Evolutionary conservation across 2,797 vertebrate genomes (phyloP).

Genomic region (Lacerta viridis): DNA sequence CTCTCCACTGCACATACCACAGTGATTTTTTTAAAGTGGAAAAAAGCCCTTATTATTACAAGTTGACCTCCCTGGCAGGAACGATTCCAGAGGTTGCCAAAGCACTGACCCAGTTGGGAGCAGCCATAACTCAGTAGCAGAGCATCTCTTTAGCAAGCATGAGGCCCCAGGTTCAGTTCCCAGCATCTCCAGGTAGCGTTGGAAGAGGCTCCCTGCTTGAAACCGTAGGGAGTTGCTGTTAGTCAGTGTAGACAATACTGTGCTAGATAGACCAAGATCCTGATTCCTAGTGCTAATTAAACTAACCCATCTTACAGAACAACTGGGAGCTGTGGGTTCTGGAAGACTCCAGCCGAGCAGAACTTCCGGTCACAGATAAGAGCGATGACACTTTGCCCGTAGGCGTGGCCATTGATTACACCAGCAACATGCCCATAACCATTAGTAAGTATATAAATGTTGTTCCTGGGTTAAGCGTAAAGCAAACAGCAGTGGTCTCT

Average conservation of each 20-base stretch:
- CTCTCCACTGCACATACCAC: background rate
- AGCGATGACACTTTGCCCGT: conserved; percentile 94
- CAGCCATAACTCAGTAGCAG: too few species aligned
- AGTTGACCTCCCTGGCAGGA: too few species aligned
- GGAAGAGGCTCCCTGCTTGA: too few species aligned
- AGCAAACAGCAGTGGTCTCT: conserved; percentile 16
- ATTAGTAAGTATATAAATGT: conserved; percentile 85
- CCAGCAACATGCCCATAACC: conserved; percentile 87
- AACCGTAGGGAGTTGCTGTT: too few species aligned
- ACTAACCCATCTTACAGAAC: conserved; percentile 74
- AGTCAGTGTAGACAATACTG: too few species aligned
- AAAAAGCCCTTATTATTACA: too few species aligned
- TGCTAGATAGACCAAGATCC: too few species aligned
- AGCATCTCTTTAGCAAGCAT: too few species aligned
- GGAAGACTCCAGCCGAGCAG: conserved; percentile 93
- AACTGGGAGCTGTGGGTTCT: conserved; percentile 95
- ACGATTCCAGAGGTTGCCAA: background rate
- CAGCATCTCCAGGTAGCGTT: too few species aligned
- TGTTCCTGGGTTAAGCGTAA: background rate
- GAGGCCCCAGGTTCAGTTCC: too few species aligned
- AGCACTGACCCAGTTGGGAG: background rate
- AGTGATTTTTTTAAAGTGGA: too few species aligned
- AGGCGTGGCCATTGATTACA: conserved; percentile 92
- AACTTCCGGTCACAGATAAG: conserved; percentile 92
- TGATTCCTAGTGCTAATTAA: too few species aligned